Evolutionary conservation across 2,888 invertebrate genomes (phyloP).

Genomic region (Acanthosepion lycidas): DNA sequence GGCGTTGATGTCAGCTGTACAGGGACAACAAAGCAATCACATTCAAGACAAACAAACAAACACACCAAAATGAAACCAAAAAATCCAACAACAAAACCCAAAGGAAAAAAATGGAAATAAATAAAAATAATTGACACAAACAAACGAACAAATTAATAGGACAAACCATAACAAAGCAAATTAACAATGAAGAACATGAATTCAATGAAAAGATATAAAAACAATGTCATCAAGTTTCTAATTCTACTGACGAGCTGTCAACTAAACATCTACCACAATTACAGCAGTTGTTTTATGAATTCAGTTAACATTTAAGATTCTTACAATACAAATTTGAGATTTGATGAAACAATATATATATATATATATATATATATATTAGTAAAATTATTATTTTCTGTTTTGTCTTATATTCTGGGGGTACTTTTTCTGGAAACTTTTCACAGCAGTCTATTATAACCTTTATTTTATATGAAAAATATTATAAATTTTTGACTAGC

Average conservation of each 20-base stretch:
- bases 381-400: background rate
- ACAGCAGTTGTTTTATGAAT: background rate
- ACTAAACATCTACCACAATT: background rate
- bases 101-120: background rate
- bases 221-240: background rate
- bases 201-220: background rate
- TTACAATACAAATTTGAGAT: background rate
- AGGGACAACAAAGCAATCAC: conserved; percentile 39
- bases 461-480: no score
- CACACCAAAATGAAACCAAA: conserved; percentile 12
- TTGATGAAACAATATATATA: background rate
- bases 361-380: background rate
- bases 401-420: background rate
- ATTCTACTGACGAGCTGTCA: background rate
- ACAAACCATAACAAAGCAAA: conserved; percentile 20
- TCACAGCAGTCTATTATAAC: background rate
- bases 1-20: conserved; percentile 62
- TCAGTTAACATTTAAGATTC: background rate
- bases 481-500: no score
- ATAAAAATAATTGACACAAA: background rate
- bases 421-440: background rate
- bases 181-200: background rate
- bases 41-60: conserved; percentile 36
- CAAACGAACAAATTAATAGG: background rate
- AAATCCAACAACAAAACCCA: conserved; percentile 4